phyloP scores from a whole-genome alignment of 2,888 invertebrate species.

The Amblyjoppa fuscipennis region DNA sequence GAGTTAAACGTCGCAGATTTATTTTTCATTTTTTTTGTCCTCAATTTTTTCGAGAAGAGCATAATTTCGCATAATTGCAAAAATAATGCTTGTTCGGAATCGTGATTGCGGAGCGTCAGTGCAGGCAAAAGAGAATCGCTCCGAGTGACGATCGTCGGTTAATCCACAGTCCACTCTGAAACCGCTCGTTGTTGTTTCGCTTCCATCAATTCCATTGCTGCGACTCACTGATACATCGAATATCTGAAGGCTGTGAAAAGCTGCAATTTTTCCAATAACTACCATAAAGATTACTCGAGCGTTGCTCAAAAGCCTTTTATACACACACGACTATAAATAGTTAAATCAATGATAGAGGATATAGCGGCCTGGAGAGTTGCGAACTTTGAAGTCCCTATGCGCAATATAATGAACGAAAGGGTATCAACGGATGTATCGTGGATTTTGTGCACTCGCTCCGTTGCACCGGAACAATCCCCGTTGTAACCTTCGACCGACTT shows the following conservation, averaged over 20 bases:
- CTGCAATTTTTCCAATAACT: constrained; percentile 81
- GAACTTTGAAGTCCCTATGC: constrained; percentile 43
- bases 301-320: constrained; percentile 80
- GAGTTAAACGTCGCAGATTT: too few species aligned
- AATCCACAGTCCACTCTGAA: not conserved
- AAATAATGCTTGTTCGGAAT: not conserved
- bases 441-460: constrained; percentile 17
- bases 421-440: constrained; percentile 11
- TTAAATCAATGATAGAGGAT: constrained; percentile 69
- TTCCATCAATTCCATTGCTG: constrained; percentile 58
- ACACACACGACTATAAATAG: constrained; percentile 80
- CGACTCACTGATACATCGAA: constrained; percentile 49
- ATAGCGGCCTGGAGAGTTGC: constrained; percentile 40
- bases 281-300: constrained; percentile 81
- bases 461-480: not conserved
- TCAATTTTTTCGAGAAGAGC: too few species aligned
- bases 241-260: constrained; percentile 58
- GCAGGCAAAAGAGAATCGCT: not conserved
- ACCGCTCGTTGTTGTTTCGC: constrained; percentile 6
- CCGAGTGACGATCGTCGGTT: not conserved
- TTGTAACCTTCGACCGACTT: not conserved
- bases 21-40: too few species aligned
- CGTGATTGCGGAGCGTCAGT: not conserved
- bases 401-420: constrained; percentile 12
- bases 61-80: too few species aligned